These are phyloP conservation scores for Nasonia giraulti DNA, from an alignment of 1,140 invertebrate genomes.

Conservation along the genomic window DNA sequence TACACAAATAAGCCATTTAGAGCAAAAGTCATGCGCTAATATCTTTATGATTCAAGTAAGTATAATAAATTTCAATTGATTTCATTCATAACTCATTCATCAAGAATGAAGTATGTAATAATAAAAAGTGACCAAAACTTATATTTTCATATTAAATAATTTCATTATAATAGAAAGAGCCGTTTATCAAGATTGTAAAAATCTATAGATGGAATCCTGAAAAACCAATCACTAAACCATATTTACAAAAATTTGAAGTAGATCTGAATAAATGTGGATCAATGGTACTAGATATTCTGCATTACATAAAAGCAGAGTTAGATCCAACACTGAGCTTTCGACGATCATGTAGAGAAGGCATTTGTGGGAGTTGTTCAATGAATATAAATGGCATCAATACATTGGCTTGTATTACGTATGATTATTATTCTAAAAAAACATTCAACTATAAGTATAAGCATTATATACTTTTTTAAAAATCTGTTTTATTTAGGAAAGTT, in stretches of 20 bases:
- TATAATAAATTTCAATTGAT: neutral
- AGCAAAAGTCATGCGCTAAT: neutral
- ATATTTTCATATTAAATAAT: neutral
- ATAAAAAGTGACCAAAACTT: too few relatives aligned
- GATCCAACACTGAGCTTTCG: constrained; percentile 90
- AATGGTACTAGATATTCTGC: constrained; percentile 91
- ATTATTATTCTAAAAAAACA: neutral
- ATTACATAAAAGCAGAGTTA: constrained; percentile 90
- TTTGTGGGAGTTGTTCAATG: constrained; percentile 94
- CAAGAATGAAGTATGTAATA: too few relatives aligned
- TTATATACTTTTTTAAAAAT: constrained; percentile 22
- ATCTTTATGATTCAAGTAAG: neutral
- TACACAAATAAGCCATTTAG: neutral
- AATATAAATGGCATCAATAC: constrained; percentile 92
- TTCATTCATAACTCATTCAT: too few relatives aligned
- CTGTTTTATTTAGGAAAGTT: constrained; percentile 60
- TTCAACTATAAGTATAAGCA: neutral
- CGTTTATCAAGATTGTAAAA: constrained; percentile 72
- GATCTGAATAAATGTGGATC: constrained; percentile 84
- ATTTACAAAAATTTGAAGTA: constrained; percentile 83
- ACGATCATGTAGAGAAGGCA: constrained; percentile 90
- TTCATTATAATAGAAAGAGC: constrained; percentile 6
- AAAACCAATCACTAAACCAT: constrained; percentile 82
- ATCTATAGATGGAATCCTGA: constrained; percentile 97
- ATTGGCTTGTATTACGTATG: constrained; percentile 87